phyloP scores from a whole-genome alignment of 1,140 invertebrate species.

The Trialeurodes vaporariorum region DNA sequence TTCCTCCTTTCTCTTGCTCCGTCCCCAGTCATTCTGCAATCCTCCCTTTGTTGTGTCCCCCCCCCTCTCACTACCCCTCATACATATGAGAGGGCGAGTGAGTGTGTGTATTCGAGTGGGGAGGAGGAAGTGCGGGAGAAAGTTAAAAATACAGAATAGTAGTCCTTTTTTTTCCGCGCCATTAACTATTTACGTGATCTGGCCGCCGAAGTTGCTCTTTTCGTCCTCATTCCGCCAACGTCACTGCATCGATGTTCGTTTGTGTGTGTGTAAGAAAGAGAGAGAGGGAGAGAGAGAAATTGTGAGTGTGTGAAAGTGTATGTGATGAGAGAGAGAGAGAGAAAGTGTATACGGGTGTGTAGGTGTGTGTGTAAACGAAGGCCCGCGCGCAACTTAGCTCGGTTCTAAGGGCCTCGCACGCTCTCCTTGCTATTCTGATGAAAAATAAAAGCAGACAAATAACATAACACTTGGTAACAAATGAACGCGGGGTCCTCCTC shows the following conservation, averaged over 20 bases:
- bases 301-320: too few species aligned
- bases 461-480: constrained; percentile 1
- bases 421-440: neutral
- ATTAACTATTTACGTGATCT: constrained; percentile 1
- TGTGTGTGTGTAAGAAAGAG: too few species aligned
- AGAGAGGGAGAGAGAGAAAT: too few species aligned
- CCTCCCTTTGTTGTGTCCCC: neutral
- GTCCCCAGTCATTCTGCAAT: neutral
- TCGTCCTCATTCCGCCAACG: neutral
- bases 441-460: neutral
- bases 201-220: neutral
- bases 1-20: neutral
- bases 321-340: too few species aligned
- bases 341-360: too few species aligned
- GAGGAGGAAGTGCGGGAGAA: neutral
- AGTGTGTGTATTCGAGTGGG: neutral
- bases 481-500: neutral
- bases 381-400: too few species aligned
- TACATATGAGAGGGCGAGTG: too few species aligned
- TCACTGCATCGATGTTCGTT: too few species aligned
- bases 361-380: too few species aligned
- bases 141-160: constrained; percentile 1
- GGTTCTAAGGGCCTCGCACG: too few species aligned
- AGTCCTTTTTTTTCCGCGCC: neutral
- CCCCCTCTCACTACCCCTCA: too few species aligned